These are phyloP conservation scores for Paramuricea clavata DNA, from an alignment of 92 coral and sea anemone species.

Conservation along the genomic window DNA sequence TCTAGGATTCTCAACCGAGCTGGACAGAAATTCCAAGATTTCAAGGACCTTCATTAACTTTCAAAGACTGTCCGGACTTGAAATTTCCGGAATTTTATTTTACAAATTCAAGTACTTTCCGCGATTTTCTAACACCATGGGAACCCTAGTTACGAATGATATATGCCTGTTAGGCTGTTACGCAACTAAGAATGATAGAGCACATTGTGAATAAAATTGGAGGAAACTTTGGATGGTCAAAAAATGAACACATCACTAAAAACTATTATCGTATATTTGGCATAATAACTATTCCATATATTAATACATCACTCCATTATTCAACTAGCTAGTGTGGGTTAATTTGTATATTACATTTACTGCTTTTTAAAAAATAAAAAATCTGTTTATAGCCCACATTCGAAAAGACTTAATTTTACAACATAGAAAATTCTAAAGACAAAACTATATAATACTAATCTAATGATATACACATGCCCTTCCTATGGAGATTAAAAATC, in stretches of 20 bases:
- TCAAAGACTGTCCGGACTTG: too few relatives aligned
- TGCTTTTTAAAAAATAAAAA: conserved; percentile 6
- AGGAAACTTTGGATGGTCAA: background rate
- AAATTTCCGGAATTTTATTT: too few relatives aligned
- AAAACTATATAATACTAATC: background rate
- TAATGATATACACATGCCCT: background rate
- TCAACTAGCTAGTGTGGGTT: background rate
- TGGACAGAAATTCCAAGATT: too few relatives aligned
- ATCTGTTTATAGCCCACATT: background rate
- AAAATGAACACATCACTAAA: background rate
- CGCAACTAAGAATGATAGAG: too few relatives aligned
- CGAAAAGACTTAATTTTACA: background rate
- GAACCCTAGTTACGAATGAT: too few relatives aligned
- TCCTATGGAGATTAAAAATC: too few relatives aligned
- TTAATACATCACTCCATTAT: conserved; percentile 27
- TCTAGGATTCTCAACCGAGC: background rate
- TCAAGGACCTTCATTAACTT: too few relatives aligned
- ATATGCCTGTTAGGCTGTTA: too few relatives aligned
- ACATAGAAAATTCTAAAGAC: background rate
- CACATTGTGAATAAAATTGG: too few relatives aligned
- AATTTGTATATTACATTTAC: conserved; percentile 16
- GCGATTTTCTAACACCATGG: too few relatives aligned
- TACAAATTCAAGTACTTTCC: too few relatives aligned
- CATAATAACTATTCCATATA: conserved; percentile 16
- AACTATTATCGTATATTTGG: conserved; percentile 1